These are phyloP conservation scores for Ephestia elutella DNA, from an alignment of 1,140 invertebrate species.

Conservation along the genomic window DNA sequence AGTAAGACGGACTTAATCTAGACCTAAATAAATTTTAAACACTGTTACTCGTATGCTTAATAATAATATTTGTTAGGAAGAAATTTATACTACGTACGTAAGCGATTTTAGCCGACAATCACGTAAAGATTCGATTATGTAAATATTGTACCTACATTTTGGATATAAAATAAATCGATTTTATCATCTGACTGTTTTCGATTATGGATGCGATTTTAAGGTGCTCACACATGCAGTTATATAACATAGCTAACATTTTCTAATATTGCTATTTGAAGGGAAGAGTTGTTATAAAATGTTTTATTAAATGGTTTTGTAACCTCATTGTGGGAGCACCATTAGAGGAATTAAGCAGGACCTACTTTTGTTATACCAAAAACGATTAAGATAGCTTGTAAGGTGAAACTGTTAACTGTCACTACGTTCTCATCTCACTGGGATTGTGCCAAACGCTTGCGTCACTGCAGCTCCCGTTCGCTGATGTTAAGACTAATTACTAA, in stretches of 20 bases:
- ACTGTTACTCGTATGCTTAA: constrained; percentile 71
- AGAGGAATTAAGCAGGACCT: constrained; percentile 23
- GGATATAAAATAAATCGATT: constrained; percentile 32
- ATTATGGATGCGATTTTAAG: not conserved
- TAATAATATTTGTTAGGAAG: constrained; percentile 61
- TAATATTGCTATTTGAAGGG: not conserved
- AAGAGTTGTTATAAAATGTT: not conserved
- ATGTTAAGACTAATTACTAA: constrained; percentile 55
- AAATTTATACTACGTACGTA: constrained; percentile 67
- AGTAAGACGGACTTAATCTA: constrained; percentile 57
- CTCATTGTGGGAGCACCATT: constrained; percentile 9
- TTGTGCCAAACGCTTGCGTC: constrained; percentile 67
- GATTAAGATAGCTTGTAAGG: constrained; percentile 28
- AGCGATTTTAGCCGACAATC: constrained; percentile 58
- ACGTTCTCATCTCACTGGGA: constrained; percentile 51
- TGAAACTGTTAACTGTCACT: constrained; percentile 32
- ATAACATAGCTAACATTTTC: not conserved
- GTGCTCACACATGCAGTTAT: not conserved
- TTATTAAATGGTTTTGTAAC: not conserved
- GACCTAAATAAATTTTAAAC: constrained; percentile 68
- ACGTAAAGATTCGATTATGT: constrained; percentile 44
- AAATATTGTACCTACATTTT: constrained; percentile 61
- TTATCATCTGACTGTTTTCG: not conserved
- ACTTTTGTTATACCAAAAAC: constrained; percentile 26
- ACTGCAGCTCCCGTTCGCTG: constrained; percentile 47